Conservation (phyloP, 2,113 vertebrate genomes). For the Toxostoma redivivum region DNA sequence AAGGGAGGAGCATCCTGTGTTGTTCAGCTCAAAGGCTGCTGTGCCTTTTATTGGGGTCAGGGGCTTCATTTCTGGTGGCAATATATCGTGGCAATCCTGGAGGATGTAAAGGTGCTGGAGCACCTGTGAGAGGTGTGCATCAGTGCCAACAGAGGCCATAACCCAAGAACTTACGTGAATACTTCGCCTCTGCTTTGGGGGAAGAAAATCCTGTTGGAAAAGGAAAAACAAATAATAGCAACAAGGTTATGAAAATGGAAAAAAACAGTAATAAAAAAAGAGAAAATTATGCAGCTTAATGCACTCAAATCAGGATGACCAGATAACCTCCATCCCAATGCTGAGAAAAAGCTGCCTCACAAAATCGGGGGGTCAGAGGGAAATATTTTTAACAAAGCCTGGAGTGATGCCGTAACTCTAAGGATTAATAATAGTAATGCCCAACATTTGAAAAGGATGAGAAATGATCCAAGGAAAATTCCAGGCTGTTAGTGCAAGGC, state of each 20-base stretch:
- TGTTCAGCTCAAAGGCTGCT: background rate
- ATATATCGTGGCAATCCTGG: accelerated
- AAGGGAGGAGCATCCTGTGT: background rate
- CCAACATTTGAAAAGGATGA: slow-evolving; percentile 6
- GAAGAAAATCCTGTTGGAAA: background rate
- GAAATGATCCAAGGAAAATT: slow-evolving; percentile 40
- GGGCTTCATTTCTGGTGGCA: background rate
- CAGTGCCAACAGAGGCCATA: background rate
- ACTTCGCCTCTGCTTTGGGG: background rate
- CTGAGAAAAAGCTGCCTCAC: background rate
- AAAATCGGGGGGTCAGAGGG: background rate
- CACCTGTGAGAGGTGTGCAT: background rate
- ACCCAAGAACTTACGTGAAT: background rate
- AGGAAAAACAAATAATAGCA: background rate
- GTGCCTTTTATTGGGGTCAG: background rate
- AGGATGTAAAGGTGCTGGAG: background rate
- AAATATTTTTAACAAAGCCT: slow-evolving; percentile 27
- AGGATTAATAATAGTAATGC: slow-evolving; percentile 6
- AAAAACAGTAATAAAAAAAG: background rate
- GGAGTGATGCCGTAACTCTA: background rate
- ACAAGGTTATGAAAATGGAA: background rate
- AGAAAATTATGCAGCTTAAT: slow-evolving; percentile 6
- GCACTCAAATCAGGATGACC: background rate
- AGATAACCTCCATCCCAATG: background rate
- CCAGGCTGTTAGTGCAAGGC: slow-evolving; percentile 10